phyloP scores from a whole-genome alignment of 2,888 invertebrate species.

The Tachina fera region DNA sequence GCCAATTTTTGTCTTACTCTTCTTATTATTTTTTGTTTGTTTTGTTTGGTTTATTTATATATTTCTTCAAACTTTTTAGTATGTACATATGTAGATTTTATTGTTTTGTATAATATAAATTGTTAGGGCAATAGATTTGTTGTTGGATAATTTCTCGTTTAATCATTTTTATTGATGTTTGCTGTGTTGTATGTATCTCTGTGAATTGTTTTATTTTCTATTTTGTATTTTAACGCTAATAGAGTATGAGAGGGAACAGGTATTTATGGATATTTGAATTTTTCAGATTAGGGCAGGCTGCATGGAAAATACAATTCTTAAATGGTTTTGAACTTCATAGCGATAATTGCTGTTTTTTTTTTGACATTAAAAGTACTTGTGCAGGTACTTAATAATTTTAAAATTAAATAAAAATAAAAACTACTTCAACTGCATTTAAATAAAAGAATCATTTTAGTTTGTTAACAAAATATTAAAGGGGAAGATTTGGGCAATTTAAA shows the following conservation, averaged over 20 bases:
- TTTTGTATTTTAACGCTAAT: background rate
- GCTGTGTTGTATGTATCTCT: background rate
- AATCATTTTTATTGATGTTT: conserved; percentile 26
- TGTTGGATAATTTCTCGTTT: conserved; percentile 21
- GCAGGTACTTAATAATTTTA: no score
- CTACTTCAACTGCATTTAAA: no score
- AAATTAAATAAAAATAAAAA: no score
- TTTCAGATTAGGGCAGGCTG: no score
- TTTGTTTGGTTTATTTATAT: conserved; percentile 41
- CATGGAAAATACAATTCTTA: no score
- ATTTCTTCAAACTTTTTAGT: conserved; percentile 32
- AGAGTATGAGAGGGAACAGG: background rate
- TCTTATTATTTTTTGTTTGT: conserved; percentile 37
- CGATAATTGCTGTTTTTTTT: no score
- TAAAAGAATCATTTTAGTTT: no score
- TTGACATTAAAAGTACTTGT: no score
- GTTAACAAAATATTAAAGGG: no score
- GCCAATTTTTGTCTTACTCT: conserved; percentile 80
- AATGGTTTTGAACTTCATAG: no score
- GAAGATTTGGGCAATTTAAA: no score
- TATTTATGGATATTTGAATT: background rate
- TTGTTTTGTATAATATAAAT: conserved; percentile 12
- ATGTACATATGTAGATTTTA: conserved; percentile 27
- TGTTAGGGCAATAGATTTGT: conserved; percentile 13
- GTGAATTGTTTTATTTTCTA: background rate